Evolutionary conservation across 2,888 invertebrate genomes (phyloP).

Genomic region (Sceliomorpha sp.): DNA sequence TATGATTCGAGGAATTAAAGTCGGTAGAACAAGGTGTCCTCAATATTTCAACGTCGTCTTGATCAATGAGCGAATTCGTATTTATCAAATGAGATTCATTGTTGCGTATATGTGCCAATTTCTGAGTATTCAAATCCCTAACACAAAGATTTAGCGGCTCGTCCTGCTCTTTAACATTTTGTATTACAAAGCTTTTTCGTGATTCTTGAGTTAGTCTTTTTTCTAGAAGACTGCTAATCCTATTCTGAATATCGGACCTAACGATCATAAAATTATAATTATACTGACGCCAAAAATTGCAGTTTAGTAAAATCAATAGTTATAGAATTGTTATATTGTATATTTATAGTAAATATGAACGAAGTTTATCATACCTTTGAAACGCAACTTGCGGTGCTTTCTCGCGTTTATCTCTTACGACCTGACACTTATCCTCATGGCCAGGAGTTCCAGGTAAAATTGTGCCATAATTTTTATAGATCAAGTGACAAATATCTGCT

Average conservation of each 20-base stretch:
- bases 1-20: slow-evolving; percentile 38
- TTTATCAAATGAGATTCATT: slow-evolving; percentile 83
- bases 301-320: not conserved
- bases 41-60: slow-evolving; percentile 80
- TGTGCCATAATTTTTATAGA: slow-evolving; percentile 95
- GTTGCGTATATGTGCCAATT: slow-evolving; percentile 84
- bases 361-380: slow-evolving; percentile 76
- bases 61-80: slow-evolving; percentile 82
- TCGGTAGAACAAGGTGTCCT: slow-evolving; percentile 50
- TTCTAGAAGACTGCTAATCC: slow-evolving; percentile 86
- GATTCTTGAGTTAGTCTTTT: slow-evolving; percentile 86
- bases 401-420: slow-evolving; percentile 63
- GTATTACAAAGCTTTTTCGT: slow-evolving; percentile 80
- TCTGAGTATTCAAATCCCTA: slow-evolving; percentile 87
- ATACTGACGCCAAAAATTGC: too few species aligned
- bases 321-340: not conserved
- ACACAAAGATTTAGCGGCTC: slow-evolving; percentile 93
- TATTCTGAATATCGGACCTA: slow-evolving; percentile 84
- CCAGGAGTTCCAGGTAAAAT: slow-evolving; percentile 89
- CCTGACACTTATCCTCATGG: slow-evolving; percentile 76
- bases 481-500: slow-evolving; percentile 94
- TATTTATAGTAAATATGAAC: slow-evolving; percentile 2
- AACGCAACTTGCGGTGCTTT: slow-evolving; percentile 66
- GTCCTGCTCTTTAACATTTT: slow-evolving; percentile 82
- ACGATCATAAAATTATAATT: slow-evolving; percentile 2